Conservation (phyloP, 2,797 vertebrate species). For the Gobio occitaniae region DNA sequence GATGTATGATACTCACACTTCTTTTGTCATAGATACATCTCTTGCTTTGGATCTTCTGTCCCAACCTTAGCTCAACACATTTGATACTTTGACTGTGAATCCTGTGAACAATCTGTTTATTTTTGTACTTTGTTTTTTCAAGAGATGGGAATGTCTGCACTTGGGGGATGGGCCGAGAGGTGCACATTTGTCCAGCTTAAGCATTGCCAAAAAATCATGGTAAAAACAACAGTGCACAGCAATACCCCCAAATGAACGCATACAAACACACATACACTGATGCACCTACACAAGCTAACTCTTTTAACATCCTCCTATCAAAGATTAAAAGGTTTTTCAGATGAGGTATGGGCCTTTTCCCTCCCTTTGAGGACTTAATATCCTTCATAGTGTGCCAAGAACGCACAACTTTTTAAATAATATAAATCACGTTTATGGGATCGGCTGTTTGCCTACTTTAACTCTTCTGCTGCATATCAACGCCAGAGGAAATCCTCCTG, state of each 20-base stretch:
- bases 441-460: conserved; percentile 74
- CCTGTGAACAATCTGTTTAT: conserved; percentile 76
- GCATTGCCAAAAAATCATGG: conserved; percentile 70
- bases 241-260: conserved; percentile 48
- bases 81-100: conserved; percentile 74
- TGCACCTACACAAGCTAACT: conserved; percentile 47
- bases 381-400: conserved; percentile 77
- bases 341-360: conserved; percentile 63
- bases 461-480: conserved; percentile 71
- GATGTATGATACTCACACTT: conserved; percentile 91
- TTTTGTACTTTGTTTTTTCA: conserved; percentile 64
- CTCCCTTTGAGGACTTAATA: conserved; percentile 76
- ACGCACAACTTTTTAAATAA: conserved; percentile 79
- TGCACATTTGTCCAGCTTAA: conserved; percentile 72
- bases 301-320: conserved; percentile 65
- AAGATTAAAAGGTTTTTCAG: conserved; percentile 78
- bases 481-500: conserved; percentile 72
- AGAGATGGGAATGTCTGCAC: conserved; percentile 79
- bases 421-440: conserved; percentile 81
- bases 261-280: conserved; percentile 38
- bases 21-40: conserved; percentile 89
- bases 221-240: conserved; percentile 71
- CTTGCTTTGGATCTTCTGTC: conserved; percentile 68
- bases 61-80: conserved; percentile 69
- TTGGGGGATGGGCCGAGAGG: conserved; percentile 76